phyloP scores from a whole-genome alignment of 2,888 invertebrate genomes.

The Melolontha melolontha region DNA sequence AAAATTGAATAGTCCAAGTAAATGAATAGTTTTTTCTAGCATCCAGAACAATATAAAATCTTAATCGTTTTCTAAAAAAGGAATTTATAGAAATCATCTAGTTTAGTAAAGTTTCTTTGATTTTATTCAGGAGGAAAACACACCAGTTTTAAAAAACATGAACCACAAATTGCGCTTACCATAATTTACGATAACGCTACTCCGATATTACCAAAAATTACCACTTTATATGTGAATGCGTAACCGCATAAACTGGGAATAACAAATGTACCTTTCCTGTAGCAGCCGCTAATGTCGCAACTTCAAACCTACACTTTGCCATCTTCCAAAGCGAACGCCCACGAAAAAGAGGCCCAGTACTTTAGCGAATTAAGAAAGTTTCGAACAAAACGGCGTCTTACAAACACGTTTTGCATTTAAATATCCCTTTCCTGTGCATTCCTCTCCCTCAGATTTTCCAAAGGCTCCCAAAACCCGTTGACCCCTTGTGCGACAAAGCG shows the following conservation, averaged over 20 bases:
- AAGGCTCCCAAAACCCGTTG: neutral
- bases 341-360: constrained; percentile 15
- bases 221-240: constrained; percentile 9
- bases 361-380: constrained; percentile 55
- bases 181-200: neutral
- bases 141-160: neutral
- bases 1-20: no score
- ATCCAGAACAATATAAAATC: no score
- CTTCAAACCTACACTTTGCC: neutral
- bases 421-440: constrained; percentile 45
- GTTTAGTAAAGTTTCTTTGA: neutral
- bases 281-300: constrained; percentile 2
- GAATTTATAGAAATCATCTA: no score
- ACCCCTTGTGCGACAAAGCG: constrained; percentile 21
- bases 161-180: neutral
- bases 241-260: constrained; percentile 5
- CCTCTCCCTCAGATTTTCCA: neutral
- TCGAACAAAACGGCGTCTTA: constrained; percentile 51
- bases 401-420: constrained; percentile 57
- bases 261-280: constrained; percentile 12
- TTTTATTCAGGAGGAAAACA: neutral
- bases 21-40: no score
- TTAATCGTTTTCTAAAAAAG: no score
- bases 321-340: constrained; percentile 6
- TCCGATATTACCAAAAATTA: constrained; percentile 13